These are phyloP conservation scores for Chloroclystis v-ata DNA, from an alignment of 2,888 invertebrate species.

Conservation along the genomic window DNA sequence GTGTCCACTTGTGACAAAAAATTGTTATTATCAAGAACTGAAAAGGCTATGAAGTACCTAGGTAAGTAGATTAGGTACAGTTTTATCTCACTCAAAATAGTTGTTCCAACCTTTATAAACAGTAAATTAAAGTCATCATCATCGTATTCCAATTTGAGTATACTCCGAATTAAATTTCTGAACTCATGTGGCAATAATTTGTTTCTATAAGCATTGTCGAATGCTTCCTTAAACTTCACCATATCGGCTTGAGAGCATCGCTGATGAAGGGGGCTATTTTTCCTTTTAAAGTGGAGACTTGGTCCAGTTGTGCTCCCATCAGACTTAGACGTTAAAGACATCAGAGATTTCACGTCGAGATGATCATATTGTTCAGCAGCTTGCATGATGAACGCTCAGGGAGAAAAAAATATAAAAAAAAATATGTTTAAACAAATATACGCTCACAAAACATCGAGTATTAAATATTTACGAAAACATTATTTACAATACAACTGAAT, in stretches of 20 bases:
- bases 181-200: constrained; percentile 63
- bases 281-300: constrained; percentile 38
- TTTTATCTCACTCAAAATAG: no score
- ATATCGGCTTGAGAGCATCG: constrained; percentile 64
- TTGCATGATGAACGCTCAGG: no score
- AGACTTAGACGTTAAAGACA: constrained; percentile 53
- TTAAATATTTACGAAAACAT: no score
- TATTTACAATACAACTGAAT: no score
- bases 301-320: constrained; percentile 50
- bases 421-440: no score
- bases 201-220: constrained; percentile 58
- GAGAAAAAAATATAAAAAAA: no score
- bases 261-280: constrained; percentile 60
- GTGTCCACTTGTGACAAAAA: no score
- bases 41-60: no score
- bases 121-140: constrained; percentile 80
- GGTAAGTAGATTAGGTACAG: no score
- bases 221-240: constrained; percentile 64
- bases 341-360: constrained; percentile 48
- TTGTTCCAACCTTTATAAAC: constrained; percentile 75
- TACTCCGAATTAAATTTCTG: constrained; percentile 53
- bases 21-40: no score
- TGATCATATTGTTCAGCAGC: no score
- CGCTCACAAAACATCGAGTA: no score
- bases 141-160: constrained; percentile 70